Conservation (phyloP, 1,140 invertebrate genomes). For the Druon quercuslanigerum region DNA sequence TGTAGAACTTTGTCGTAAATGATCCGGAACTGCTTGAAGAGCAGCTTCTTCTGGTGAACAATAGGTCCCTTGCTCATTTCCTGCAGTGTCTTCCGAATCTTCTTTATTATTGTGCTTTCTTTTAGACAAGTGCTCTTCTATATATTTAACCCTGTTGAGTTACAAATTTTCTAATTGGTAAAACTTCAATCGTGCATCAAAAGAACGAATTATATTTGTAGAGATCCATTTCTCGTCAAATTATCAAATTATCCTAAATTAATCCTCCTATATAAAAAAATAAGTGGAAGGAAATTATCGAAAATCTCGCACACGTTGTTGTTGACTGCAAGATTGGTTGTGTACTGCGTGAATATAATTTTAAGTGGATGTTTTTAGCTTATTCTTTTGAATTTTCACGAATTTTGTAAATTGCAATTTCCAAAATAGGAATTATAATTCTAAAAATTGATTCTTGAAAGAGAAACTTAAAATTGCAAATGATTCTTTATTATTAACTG, state of each 20-base stretch:
- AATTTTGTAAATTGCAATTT: too few relatives aligned
- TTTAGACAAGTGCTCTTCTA: constrained; percentile 94
- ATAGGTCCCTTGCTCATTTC: constrained; percentile 80
- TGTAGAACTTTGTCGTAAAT: constrained; percentile 87
- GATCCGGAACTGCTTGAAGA: constrained; percentile 89
- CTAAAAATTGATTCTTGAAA: too few relatives aligned
- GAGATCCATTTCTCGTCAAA: neutral
- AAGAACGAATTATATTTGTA: neutral
- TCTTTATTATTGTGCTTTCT: constrained; percentile 82
- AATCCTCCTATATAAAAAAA: neutral
- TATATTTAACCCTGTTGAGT: constrained; percentile 91
- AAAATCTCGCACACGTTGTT: too few relatives aligned
- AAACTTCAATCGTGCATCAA: neutral
- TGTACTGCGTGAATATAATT: too few relatives aligned
- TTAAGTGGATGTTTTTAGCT: too few relatives aligned
- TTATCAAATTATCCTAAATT: neutral
- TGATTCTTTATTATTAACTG: too few relatives aligned
- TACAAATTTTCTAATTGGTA: constrained; percentile 2
- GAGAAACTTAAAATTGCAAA: too few relatives aligned
- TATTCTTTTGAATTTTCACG: too few relatives aligned
- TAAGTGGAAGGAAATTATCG: too few relatives aligned
- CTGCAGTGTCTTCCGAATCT: constrained; percentile 59
- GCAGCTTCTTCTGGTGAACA: constrained; percentile 91
- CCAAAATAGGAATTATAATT: too few relatives aligned
- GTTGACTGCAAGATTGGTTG: too few relatives aligned